Conservation (phyloP, 2,888 invertebrate genomes). For the Cheilosia grossa region DNA sequence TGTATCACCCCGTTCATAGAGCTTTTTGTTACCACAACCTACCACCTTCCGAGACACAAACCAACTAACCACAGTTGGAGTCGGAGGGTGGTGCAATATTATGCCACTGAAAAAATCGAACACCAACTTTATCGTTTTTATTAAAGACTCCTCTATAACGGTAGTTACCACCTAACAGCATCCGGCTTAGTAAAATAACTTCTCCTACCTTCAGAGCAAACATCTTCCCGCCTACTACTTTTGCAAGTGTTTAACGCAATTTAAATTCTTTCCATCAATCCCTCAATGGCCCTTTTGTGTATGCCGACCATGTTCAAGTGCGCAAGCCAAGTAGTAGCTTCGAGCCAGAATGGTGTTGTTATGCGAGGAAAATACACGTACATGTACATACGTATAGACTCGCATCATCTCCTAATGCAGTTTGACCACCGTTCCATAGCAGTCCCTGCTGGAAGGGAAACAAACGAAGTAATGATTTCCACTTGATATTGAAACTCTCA, state of each 20-base stretch:
- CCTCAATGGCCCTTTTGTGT: conserved; percentile 45
- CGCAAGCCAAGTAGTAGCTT: background rate
- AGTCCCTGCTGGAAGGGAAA: background rate
- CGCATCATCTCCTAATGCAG: conserved; percentile 15
- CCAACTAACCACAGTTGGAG: background rate
- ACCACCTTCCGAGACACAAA: background rate
- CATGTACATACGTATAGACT: background rate
- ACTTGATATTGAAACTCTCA: conserved; percentile 22
- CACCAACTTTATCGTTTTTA: too few species aligned
- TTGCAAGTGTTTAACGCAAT: conserved; percentile 24
- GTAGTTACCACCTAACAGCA: too few species aligned
- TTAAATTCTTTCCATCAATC: conserved; percentile 52
- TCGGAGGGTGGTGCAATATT: background rate
- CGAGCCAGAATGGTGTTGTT: conserved; percentile 12
- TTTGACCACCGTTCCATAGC: conserved; percentile 42
- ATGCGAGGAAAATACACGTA: background rate
- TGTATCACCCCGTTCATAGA: background rate
- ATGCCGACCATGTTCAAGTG: conserved; percentile 30
- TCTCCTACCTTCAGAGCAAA: background rate
- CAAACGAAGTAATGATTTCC: conserved; percentile 10
- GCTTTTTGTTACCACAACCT: background rate
- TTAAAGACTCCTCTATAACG: too few species aligned
- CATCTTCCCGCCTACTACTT: conserved; percentile 17
- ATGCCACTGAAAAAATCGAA: background rate
- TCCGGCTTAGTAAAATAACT: too few species aligned